Evolutionary conservation across 1,140 invertebrate genomes (phyloP).

Genomic region (Platyura marginata): DNA sequence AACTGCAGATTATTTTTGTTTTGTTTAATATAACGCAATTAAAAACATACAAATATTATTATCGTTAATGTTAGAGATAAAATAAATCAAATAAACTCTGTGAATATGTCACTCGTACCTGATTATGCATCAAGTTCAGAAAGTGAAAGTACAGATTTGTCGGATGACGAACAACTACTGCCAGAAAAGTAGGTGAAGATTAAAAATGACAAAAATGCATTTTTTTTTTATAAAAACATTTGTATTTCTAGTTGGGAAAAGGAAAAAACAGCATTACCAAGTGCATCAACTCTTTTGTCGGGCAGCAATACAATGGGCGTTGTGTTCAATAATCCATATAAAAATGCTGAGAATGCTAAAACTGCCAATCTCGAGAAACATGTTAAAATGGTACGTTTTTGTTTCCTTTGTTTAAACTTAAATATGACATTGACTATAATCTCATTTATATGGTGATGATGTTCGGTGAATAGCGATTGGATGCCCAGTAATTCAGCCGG

Average conservation of each 20-base stretch:
- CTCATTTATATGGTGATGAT: no score
- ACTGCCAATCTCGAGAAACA: conserved; percentile 78
- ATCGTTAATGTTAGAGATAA: no score
- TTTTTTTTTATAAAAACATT: neutral
- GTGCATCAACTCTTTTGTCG: conserved; percentile 11
- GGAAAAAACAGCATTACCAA: conserved; percentile 10
- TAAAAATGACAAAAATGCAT: neutral
- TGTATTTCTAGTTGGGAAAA: neutral
- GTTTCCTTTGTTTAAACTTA: conserved; percentile 1
- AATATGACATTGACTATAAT: neutral
- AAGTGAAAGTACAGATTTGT: neutral
- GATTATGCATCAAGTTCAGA: neutral
- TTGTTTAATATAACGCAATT: no score
- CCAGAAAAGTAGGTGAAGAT: neutral
- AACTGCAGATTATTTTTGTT: no score
- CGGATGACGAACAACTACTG: neutral
- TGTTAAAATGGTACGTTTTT: conserved; percentile 62
- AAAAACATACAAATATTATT: no score
- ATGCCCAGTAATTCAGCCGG: no score
- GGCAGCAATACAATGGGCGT: conserved; percentile 8
- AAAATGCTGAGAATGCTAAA: conserved; percentile 74
- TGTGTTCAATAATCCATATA: conserved; percentile 79
- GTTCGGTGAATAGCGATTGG: no score
- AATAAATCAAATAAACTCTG: no score
- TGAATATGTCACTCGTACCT: neutral